Evolutionary conservation across 2,113 vertebrate genomes (phyloP).

Genomic region (Xyrauchen texanus): DNA sequence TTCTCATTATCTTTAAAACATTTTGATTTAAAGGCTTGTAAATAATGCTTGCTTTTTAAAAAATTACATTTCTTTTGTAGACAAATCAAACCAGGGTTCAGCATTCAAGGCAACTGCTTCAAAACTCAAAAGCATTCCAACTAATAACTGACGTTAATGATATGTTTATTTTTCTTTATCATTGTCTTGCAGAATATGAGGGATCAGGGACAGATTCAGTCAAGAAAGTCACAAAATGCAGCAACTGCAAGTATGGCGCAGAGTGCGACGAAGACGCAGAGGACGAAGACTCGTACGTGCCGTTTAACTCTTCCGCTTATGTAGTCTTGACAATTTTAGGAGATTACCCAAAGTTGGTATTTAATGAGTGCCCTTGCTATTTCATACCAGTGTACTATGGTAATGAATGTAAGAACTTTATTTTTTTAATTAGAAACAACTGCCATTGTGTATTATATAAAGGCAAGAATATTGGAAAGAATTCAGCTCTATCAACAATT

Average conservation of each 20-base stretch:
- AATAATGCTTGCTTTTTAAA: too few relatives aligned
- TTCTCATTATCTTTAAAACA: too few relatives aligned
- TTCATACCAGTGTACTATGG: conserved; percentile 5
- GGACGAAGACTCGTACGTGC: conserved; percentile 85
- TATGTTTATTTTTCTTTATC: background rate
- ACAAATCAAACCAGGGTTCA: too few relatives aligned
- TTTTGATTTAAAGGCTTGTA: too few relatives aligned
- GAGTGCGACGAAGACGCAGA: conserved; percentile 98
- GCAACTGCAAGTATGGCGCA: conserved; percentile 94
- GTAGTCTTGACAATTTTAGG: background rate
- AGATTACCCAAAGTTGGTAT: background rate
- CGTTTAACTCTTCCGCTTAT: background rate
- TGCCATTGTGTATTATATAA: conserved; percentile 25
- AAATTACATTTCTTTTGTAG: too few relatives aligned
- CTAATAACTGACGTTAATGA: too few relatives aligned
- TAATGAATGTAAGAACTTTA: background rate
- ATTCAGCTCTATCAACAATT: background rate
- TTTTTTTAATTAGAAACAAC: background rate
- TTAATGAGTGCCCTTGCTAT: background rate
- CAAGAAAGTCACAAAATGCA: conserved; percentile 91
- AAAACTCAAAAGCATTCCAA: too few relatives aligned
- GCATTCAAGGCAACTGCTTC: too few relatives aligned
- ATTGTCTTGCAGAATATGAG: conserved; percentile 83
- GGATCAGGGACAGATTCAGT: conserved; percentile 87
- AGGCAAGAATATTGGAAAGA: conserved; percentile 11